phyloP scores from a whole-genome alignment of 1,140 invertebrate species.

The Drosophila trapezifrons region DNA sequence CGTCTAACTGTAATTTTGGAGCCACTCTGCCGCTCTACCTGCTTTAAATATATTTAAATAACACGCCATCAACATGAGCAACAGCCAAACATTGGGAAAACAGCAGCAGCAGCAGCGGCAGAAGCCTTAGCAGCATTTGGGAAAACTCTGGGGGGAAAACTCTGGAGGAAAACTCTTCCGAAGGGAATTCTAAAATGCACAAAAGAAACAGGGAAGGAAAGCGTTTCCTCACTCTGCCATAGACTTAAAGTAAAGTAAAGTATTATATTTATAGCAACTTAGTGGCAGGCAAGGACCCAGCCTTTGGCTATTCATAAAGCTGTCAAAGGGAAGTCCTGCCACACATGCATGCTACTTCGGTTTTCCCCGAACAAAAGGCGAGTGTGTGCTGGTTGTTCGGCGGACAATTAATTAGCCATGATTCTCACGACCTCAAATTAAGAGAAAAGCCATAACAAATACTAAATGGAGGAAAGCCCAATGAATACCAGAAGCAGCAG shows the following conservation, averaged over 20 bases:
- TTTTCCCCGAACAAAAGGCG: background rate
- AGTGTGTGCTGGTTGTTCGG: conserved; percentile 38
- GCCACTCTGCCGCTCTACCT: conserved; percentile 11
- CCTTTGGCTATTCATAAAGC: conserved; percentile 19
- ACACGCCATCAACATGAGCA: conserved; percentile 58
- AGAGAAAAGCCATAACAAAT: conserved; percentile 81
- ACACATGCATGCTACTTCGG: background rate
- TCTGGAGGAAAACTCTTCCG: background rate
- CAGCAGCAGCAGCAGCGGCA: background rate
- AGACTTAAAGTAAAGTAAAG: too few relatives aligned
- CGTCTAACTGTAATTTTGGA: conserved; percentile 50
- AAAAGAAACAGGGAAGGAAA: too few relatives aligned
- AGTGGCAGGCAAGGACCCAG: background rate
- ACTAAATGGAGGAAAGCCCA: conserved; percentile 67
- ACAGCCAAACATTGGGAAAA: conserved; percentile 27
- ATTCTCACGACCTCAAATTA: conserved; percentile 84
- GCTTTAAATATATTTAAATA: conserved; percentile 59
- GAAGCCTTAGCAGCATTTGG: too few relatives aligned
- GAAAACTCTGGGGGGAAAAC: background rate
- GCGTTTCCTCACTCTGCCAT: too few relatives aligned
- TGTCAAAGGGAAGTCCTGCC: conserved; percentile 21
- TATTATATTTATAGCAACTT: background rate
- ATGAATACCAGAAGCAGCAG: conserved; percentile 26
- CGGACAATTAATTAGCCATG: conserved; percentile 83
- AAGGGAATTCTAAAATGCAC: background rate